These are phyloP conservation scores for Lysiphlebus fabarum DNA, from an alignment of 1,140 invertebrate species.

Conservation along the genomic window DNA sequence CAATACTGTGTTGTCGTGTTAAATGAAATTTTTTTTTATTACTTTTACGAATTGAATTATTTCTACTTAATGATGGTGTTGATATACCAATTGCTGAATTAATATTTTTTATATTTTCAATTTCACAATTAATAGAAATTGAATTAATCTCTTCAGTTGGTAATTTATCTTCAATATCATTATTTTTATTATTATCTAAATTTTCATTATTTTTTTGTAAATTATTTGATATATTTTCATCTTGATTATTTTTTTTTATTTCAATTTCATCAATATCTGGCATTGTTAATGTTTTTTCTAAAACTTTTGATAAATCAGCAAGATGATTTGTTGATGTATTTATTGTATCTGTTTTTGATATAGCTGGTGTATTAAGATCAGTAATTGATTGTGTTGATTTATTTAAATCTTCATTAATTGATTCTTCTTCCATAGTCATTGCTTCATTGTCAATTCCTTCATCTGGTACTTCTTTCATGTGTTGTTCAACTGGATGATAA, in stretches of 20 bases:
- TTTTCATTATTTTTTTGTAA: too few species aligned
- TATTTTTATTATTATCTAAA: constrained; percentile 1
- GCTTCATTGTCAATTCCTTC: constrained; percentile 57
- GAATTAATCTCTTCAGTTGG: constrained; percentile 58
- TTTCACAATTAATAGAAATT: constrained; percentile 65
- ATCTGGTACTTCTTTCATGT: constrained; percentile 66
- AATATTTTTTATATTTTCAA: constrained; percentile 44
- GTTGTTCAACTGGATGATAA: constrained; percentile 75
- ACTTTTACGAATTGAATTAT: constrained; percentile 23
- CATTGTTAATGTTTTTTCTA: constrained; percentile 5
- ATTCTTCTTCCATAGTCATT: constrained; percentile 35
- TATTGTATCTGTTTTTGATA: not conserved
- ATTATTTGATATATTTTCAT: too few species aligned
- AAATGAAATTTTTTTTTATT: constrained; percentile 23
- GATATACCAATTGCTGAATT: not conserved
- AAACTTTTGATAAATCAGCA: constrained; percentile 4
- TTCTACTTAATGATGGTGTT: constrained; percentile 24
- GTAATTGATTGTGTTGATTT: constrained; percentile 9
- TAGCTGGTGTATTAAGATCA: not conserved
- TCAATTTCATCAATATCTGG: not conserved
- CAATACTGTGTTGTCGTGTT: constrained; percentile 30
- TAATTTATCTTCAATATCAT: constrained; percentile 4
- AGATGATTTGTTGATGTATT: not conserved
- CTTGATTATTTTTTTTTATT: not conserved
- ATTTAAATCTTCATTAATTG: not conserved